Evolutionary conservation across 2,113 vertebrate genomes (phyloP).

Genomic region (Tor tambroides): DNA sequence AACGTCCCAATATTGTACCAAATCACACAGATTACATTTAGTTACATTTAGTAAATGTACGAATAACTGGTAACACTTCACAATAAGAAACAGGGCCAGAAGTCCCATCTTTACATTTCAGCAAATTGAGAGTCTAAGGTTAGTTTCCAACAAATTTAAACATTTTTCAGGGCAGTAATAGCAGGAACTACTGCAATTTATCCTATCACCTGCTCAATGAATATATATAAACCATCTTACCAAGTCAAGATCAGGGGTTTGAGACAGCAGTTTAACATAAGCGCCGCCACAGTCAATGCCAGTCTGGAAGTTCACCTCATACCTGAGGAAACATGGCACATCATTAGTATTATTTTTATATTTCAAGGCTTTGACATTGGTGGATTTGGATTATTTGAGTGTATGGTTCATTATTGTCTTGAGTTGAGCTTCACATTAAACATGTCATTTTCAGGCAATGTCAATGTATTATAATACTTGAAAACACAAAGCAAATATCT

Average conservation of each 20-base stretch:
- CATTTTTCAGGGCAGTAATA: not conserved
- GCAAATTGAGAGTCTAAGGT: not conserved
- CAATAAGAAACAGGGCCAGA: not conserved
- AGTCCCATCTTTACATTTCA: not conserved
- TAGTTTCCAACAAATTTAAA: not conserved
- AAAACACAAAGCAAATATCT: not conserved
- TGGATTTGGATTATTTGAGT: not conserved
- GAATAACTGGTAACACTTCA: not conserved
- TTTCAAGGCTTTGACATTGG: not conserved
- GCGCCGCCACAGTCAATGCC: conserved; percentile 98
- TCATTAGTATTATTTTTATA: not conserved
- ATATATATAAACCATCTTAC: conserved; percentile 71
- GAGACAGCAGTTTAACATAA: conserved; percentile 93
- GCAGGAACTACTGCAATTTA: not conserved
- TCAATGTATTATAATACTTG: too few species aligned
- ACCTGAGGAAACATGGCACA: conserved; percentile 73
- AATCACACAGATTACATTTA: too few species aligned
- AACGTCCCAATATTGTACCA: too few species aligned
- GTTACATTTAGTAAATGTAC: too few species aligned
- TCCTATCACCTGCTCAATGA: not conserved
- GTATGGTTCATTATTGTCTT: not conserved
- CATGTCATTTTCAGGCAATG: not conserved
- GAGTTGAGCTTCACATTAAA: not conserved
- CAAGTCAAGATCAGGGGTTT: conserved; percentile 87
- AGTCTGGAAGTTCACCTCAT: conserved; percentile 97